Evolutionary conservation across 2,113 vertebrate genomes (phyloP).

Genomic region (Chionodraco myersi): DNA sequence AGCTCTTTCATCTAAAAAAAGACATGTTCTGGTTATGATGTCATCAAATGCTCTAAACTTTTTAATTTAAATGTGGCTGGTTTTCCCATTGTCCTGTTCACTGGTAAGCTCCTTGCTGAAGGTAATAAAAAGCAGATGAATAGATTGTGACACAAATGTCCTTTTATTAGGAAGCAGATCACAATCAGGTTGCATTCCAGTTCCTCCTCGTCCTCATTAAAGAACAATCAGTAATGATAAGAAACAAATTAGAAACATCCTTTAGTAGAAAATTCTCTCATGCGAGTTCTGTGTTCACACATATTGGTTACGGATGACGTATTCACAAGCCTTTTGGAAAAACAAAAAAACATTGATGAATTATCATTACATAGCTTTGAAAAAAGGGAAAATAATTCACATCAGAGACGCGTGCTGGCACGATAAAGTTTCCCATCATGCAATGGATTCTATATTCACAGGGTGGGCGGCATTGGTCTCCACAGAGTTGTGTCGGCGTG

Average conservation of each 20-base stretch:
- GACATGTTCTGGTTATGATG: too few relatives aligned
- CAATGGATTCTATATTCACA: slow-evolving; percentile 82
- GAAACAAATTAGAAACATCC: slow-evolving; percentile 85
- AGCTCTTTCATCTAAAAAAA: too few relatives aligned
- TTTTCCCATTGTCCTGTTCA: too few relatives aligned
- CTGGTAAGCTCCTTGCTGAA: too few relatives aligned
- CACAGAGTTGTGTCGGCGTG: slow-evolving; percentile 70
- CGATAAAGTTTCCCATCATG: slow-evolving; percentile 81
- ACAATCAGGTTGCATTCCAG: slow-evolving; percentile 82
- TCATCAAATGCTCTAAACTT: too few relatives aligned
- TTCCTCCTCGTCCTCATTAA: slow-evolving; percentile 71
- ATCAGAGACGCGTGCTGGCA: slow-evolving; percentile 82
- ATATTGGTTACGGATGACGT: slow-evolving; percentile 73
- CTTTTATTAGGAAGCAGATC: slow-evolving; percentile 85
- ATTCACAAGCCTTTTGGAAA: slow-evolving; percentile 77
- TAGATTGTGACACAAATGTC: slow-evolving; percentile 74
- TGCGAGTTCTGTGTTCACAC: slow-evolving; percentile 81
- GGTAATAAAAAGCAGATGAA: slow-evolving; percentile 12
- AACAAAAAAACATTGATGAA: slow-evolving; percentile 49
- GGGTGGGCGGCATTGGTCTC: slow-evolving; percentile 72
- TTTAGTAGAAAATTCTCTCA: slow-evolving; percentile 85
- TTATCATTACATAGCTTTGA: slow-evolving; percentile 61
- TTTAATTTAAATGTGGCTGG: too few relatives aligned
- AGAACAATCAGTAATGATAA: slow-evolving; percentile 78
- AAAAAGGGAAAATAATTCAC: slow-evolving; percentile 46